Percentiles rank a stretch among this genome's conserved stretches.
These are phyloP conservation scores for Squalus acanthias DNA, from an alignment of 2,797 vertebrate genomes.

Conservation along the genomic window DNA sequence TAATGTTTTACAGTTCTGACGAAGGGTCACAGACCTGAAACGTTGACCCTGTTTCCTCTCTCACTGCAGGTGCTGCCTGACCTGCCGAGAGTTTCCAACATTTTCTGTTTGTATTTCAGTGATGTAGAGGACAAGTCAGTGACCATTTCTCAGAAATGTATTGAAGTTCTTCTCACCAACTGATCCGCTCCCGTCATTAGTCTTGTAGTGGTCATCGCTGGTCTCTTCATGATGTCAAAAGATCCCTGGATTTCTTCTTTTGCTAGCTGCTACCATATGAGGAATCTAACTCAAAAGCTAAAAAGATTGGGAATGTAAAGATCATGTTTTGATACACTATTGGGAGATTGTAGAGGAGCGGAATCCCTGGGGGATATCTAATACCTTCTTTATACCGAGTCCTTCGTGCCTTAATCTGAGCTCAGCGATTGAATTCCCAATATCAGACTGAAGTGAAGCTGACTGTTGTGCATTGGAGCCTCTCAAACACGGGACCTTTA, in stretches of 20 bases:
- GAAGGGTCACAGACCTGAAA: not conserved
- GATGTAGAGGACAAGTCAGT: not conserved
- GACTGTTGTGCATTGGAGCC: not conserved
- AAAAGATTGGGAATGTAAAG: not conserved
- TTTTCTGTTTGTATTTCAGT: not conserved
- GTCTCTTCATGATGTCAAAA: not conserved
- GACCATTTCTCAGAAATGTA: not conserved
- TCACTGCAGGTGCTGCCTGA: not conserved
- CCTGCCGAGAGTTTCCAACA: not conserved
- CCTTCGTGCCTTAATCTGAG: not conserved
- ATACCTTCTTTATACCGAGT: not conserved
- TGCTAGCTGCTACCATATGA: too few species aligned
- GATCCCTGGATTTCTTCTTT: not conserved
- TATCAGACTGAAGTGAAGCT: not conserved
- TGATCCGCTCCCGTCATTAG: not conserved
- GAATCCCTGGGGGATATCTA: not conserved
- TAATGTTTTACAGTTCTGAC: not conserved
- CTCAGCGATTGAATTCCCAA: not conserved
- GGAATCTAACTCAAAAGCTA: not conserved
- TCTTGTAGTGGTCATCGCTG: not conserved
- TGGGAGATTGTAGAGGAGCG: not conserved
- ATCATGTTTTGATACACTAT: not conserved
- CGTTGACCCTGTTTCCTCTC: not conserved
- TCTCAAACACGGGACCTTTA: not conserved
- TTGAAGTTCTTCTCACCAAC: not conserved